Percentiles rank a stretch among this genome's conserved stretches.
These are phyloP conservation scores for Petromus typicus DNA, from an alignment of 2,113 vertebrate species.

Conservation along the genomic window DNA sequence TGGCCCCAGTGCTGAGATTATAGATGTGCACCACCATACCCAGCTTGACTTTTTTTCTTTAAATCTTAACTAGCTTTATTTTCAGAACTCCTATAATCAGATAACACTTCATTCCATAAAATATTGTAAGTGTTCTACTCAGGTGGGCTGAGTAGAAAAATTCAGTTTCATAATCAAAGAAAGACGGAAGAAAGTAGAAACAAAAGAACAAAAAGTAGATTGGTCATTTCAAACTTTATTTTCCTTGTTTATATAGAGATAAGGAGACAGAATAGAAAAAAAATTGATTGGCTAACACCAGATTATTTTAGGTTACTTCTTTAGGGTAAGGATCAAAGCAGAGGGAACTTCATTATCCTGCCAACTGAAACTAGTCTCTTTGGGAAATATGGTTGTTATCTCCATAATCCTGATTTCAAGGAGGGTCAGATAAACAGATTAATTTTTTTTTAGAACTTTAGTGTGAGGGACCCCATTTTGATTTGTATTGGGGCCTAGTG, in stretches of 20 bases:
- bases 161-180: not conserved
- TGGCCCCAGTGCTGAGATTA: not conserved
- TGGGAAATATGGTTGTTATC: not conserved
- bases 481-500: not conserved
- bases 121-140: not conserved
- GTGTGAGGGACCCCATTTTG: not conserved
- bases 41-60: not conserved
- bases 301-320: not conserved
- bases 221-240: not conserved
- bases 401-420: not conserved
- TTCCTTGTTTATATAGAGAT: not conserved
- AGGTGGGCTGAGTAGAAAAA: not conserved
- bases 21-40: not conserved
- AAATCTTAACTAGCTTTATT: not conserved
- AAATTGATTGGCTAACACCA: not conserved
- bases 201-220: not conserved
- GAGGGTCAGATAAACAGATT: not conserved
- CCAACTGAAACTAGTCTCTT: slow-evolving; percentile 13
- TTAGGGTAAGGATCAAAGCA: not conserved
- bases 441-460: not conserved
- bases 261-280: not conserved
- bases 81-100: not conserved
- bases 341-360: not conserved
- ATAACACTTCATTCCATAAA: not conserved
- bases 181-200: not conserved